phyloP scores from a whole-genome alignment of 2,113 vertebrate species.

The Microtus pennsylvanicus region DNA sequence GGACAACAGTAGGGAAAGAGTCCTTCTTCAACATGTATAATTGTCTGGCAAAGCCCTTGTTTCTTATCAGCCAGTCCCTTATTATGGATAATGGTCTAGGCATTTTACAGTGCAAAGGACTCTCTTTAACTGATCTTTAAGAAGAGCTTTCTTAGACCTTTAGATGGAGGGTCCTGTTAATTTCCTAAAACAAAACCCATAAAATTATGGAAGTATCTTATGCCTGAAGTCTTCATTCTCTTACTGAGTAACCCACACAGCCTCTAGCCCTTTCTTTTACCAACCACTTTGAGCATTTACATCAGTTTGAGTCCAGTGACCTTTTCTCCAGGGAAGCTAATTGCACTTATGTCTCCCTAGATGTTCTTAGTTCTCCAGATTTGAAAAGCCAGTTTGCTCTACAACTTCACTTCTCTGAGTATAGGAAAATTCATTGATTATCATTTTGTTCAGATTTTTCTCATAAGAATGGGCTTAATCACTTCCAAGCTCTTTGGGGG shows the following conservation, averaged over 20 bases:
- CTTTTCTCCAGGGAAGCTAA: background rate
- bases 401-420: background rate
- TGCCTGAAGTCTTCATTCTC: background rate
- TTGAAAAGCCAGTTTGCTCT: background rate
- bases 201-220: background rate
- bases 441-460: background rate
- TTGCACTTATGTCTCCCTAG: background rate
- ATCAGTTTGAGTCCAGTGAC: background rate
- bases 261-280: background rate
- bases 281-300: background rate
- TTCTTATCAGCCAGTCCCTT: background rate
- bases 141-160: background rate
- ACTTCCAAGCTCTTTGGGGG: background rate
- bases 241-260: background rate
- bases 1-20: background rate
- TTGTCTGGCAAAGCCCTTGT: background rate
- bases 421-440: constrained; percentile 2
- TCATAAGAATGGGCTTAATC: background rate
- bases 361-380: background rate
- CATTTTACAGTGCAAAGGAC: background rate
- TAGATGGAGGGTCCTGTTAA: background rate
- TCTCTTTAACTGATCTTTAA: background rate
- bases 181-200: background rate
- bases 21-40: too few relatives aligned
- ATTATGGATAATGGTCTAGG: background rate